These are phyloP conservation scores for Elmis aenea DNA, from an alignment of 2,888 invertebrate species.

Conservation along the genomic window DNA sequence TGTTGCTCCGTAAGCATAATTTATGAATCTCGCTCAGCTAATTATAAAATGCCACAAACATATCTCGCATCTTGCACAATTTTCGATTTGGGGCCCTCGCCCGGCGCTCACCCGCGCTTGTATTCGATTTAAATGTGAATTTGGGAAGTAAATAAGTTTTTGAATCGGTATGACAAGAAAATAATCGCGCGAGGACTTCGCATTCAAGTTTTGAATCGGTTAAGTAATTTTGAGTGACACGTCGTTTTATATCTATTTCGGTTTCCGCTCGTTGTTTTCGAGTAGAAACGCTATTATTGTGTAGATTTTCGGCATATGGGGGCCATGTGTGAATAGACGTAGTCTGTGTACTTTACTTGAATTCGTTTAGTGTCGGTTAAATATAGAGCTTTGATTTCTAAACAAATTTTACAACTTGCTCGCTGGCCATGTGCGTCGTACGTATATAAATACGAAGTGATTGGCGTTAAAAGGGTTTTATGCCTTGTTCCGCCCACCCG, in stretches of 20 bases:
- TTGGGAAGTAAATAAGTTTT: background rate
- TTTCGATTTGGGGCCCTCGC: too few species aligned
- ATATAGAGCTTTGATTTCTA: conserved; percentile 25
- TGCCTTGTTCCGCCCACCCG: conserved; percentile 11
- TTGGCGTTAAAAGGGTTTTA: conserved; percentile 23
- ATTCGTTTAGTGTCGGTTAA: conserved; percentile 19
- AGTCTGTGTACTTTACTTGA: conserved; percentile 7
- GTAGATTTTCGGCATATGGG: too few species aligned
- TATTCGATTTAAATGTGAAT: too few species aligned
- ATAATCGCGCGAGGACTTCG: background rate
- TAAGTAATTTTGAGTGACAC: too few species aligned
- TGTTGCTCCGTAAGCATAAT: conserved; percentile 29
- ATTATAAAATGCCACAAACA: conserved; percentile 11
- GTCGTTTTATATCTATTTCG: too few species aligned
- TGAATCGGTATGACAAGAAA: background rate
- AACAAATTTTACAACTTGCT: conserved; percentile 24
- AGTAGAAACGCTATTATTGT: too few species aligned
- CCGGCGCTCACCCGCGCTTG: too few species aligned
- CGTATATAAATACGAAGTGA: conserved; percentile 17
- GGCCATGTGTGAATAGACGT: conserved; percentile 10
- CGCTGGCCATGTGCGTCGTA: conserved; percentile 17
- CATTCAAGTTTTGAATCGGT: background rate
- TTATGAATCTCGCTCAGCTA: conserved; percentile 19
- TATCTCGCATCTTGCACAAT: too few species aligned
- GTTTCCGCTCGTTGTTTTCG: too few species aligned